Conservation (phyloP, 2,113 vertebrate genomes). For the Myotis davidii region DNA sequence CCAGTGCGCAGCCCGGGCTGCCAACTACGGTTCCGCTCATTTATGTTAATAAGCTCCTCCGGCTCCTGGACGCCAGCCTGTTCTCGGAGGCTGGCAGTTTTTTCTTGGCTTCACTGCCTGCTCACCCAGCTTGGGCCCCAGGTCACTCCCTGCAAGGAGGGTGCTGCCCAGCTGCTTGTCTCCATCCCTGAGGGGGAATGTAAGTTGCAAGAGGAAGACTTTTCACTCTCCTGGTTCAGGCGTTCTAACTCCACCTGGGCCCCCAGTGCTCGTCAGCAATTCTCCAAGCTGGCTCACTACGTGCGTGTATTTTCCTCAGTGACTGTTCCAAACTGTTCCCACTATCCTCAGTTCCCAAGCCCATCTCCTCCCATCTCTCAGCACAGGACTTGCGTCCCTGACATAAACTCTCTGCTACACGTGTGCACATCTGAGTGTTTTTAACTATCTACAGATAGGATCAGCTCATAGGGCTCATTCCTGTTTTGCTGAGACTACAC, state of each 20-base stretch:
- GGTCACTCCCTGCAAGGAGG: background rate
- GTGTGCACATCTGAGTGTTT: background rate
- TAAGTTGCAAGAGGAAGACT: background rate
- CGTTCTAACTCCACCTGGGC: background rate
- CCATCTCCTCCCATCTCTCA: background rate
- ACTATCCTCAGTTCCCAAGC: background rate
- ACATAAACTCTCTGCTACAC: background rate
- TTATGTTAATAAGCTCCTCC: background rate
- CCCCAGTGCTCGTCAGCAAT: background rate
- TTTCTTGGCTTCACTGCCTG: background rate
- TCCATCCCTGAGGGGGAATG: background rate
- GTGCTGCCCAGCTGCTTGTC: background rate
- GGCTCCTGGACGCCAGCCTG: background rate
- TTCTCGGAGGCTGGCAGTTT: background rate
- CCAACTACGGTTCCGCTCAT: background rate
- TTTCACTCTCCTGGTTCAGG: background rate
- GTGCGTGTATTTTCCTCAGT: background rate
- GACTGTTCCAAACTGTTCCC: background rate
- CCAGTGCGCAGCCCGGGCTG: background rate
- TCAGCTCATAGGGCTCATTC: background rate
- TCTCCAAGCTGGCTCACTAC: background rate
- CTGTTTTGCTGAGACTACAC: background rate
- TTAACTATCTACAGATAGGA: background rate
- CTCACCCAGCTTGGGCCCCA: background rate
- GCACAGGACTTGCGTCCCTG: background rate